Percentiles rank a stretch among this genome's conserved stretches.
phyloP scores from a whole-genome alignment of 2,797 vertebrate genomes.

The Lemur catta region DNA sequence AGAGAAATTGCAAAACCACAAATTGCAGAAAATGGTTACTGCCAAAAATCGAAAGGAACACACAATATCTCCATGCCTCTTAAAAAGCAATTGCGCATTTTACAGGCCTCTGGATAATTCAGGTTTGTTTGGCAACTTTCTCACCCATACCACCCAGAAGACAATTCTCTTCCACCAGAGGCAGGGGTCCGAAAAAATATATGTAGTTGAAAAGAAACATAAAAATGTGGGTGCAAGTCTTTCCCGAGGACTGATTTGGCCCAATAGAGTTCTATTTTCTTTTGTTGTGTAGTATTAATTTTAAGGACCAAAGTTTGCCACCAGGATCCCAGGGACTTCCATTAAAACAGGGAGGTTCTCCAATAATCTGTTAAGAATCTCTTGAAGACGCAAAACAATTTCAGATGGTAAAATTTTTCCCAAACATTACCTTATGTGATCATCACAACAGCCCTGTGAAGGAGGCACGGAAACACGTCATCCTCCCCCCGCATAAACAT shows the following conservation, averaged over 20 bases:
- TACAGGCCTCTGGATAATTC: slow-evolving; percentile 75
- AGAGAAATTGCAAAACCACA: slow-evolving; percentile 81
- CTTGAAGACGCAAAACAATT: background rate
- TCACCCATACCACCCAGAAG: slow-evolving; percentile 77
- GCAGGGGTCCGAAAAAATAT: slow-evolving; percentile 32
- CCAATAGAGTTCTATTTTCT: background rate
- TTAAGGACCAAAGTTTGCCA: background rate
- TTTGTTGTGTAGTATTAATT: background rate
- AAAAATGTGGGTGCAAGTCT: background rate
- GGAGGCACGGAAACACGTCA: background rate
- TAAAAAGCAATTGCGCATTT: slow-evolving; percentile 80
- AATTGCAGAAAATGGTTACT: slow-evolving; percentile 77
- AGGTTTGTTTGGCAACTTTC: slow-evolving; percentile 74
- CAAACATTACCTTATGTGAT: background rate
- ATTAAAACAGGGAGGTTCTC: background rate
- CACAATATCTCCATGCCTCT: slow-evolving; percentile 77
- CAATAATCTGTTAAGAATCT: background rate
- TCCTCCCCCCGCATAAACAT: background rate
- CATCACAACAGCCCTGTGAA: background rate
- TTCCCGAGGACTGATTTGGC: background rate
- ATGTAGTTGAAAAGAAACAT: background rate
- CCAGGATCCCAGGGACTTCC: background rate
- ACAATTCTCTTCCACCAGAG: slow-evolving; percentile 44
- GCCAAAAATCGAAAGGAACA: slow-evolving; percentile 77
- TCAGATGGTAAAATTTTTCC: background rate